phyloP scores from a whole-genome alignment of 2,797 vertebrate species.

The Lagocephalus sceleratus region DNA sequence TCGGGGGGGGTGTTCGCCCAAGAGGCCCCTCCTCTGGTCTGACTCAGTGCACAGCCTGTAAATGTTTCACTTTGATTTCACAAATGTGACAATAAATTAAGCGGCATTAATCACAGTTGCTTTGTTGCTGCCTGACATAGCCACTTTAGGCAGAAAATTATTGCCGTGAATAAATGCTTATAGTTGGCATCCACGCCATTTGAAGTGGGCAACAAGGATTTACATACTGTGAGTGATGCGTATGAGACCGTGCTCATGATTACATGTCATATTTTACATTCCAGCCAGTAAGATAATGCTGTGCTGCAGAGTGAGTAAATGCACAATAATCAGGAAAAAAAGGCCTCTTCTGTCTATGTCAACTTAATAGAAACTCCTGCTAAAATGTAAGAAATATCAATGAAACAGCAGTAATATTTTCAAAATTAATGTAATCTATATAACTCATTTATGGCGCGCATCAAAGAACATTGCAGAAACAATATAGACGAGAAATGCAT shows the following conservation, averaged over 20 bases:
- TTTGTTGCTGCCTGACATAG: slow-evolving; percentile 85
- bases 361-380: slow-evolving; percentile 10
- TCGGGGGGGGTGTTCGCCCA: slow-evolving; percentile 29
- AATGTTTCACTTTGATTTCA: slow-evolving; percentile 95
- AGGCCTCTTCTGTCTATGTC: slow-evolving; percentile 1
- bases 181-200: slow-evolving; percentile 77
- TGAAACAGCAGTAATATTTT: too few species aligned
- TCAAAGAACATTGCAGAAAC: not conserved
- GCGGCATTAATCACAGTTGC: slow-evolving; percentile 88
- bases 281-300: slow-evolving; percentile 28
- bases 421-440: too few species aligned
- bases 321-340: slow-evolving; percentile 9
- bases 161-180: slow-evolving; percentile 85
- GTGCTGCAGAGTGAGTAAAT: slow-evolving; percentile 10
- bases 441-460: too few species aligned
- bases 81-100: slow-evolving; percentile 96
- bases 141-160: slow-evolving; percentile 91
- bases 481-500: not conserved
- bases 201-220: slow-evolving; percentile 85
- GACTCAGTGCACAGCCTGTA: slow-evolving; percentile 87
- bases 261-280: slow-evolving; percentile 42
- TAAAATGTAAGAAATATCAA: not conserved
- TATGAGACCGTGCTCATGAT: slow-evolving; percentile 35
- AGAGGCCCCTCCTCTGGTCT: slow-evolving; percentile 79
- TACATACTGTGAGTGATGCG: slow-evolving; percentile 71